These are phyloP conservation scores for Catharus fuscescens DNA, from an alignment of 2,113 vertebrate species.

Conservation along the genomic window DNA sequence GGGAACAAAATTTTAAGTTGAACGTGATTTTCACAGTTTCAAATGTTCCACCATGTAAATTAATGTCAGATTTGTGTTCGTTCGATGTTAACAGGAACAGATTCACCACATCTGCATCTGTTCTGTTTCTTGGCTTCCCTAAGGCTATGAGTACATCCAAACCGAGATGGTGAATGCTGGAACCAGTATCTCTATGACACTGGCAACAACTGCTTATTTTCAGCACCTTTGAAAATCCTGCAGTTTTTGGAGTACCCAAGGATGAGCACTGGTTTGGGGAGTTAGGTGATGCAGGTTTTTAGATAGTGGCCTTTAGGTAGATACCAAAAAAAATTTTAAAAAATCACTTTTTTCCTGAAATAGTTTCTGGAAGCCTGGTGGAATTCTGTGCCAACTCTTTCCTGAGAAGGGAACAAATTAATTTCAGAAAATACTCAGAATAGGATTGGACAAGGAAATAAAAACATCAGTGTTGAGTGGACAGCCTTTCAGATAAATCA, in stretches of 20 bases:
- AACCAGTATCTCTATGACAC: neutral
- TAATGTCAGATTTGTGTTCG: fast-evolving
- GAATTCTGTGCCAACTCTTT: neutral
- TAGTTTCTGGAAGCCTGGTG: neutral
- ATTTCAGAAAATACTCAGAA: neutral
- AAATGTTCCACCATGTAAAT: neutral
- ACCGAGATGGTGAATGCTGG: neutral
- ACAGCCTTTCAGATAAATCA: neutral
- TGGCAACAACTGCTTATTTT: neutral
- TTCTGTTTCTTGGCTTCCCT: neutral
- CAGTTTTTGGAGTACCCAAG: neutral
- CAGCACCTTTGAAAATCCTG: neutral
- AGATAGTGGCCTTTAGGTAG: neutral
- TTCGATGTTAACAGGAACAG: neutral
- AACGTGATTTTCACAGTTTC: neutral
- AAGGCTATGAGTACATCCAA: neutral
- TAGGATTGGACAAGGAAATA: neutral
- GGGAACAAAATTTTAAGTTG: neutral
- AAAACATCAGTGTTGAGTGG: neutral
- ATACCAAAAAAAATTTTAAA: neutral
- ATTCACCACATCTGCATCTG: neutral
- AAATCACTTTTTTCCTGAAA: neutral
- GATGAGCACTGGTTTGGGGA: neutral
- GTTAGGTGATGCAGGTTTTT: neutral
- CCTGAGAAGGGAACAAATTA: neutral